These are phyloP conservation scores for Paguma larvata DNA, from an alignment of 2,797 vertebrate genomes.

Conservation along the genomic window DNA sequence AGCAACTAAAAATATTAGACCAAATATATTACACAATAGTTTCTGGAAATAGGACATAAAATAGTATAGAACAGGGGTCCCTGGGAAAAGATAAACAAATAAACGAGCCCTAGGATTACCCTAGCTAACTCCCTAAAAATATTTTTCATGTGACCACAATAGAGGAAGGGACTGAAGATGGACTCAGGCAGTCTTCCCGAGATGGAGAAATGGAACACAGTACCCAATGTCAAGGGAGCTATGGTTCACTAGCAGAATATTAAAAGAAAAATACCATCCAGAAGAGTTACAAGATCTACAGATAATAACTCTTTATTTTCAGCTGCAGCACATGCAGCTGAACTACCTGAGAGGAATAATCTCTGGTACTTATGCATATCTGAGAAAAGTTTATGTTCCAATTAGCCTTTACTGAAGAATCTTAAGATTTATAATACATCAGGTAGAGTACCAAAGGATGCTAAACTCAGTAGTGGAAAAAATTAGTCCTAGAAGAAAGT, in stretches of 20 bases:
- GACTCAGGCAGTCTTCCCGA: not conserved
- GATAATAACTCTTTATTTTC: not conserved
- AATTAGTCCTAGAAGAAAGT: not conserved
- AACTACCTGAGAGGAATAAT: not conserved
- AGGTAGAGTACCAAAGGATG: not conserved
- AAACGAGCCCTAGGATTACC: not conserved
- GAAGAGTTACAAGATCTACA: not conserved
- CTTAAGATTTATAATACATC: not conserved
- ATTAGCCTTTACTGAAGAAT: not conserved
- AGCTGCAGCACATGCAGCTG: not conserved
- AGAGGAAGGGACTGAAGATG: not conserved
- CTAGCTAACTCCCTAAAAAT: not conserved
- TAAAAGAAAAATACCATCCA: not conserved
- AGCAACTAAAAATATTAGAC: conserved; percentile 17
- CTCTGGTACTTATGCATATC: not conserved
- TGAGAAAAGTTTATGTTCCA: conserved; percentile 10
- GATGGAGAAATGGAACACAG: not conserved
- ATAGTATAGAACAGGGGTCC: not conserved
- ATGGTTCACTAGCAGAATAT: not conserved
- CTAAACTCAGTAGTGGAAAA: conserved; percentile 15
- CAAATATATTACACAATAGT: not conserved
- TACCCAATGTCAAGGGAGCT: not conserved
- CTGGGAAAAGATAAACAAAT: not conserved
- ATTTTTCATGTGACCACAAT: not conserved
- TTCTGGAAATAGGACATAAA: not conserved